A percentile compares a stretch with the other conserved stretches of the same genome.
phyloP scores from a whole-genome alignment of 1,140 invertebrate genomes.

The Pogonomyrmex californicus region DNA sequence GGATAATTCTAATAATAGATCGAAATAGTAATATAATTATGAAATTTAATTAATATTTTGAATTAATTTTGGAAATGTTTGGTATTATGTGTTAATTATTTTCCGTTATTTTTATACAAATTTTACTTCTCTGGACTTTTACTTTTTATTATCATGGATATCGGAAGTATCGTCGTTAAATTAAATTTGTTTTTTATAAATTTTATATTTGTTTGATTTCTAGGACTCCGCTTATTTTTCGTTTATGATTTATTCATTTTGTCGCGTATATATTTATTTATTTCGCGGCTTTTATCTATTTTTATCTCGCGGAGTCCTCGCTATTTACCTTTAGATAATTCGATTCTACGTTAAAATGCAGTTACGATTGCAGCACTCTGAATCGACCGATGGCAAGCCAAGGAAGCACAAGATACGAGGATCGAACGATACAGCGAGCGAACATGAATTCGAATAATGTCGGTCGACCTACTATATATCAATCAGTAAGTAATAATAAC shows the following conservation, averaged over 20 bases:
- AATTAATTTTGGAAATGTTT: constrained; percentile 8
- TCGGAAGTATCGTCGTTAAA: constrained; percentile 16
- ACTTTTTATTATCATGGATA: neutral
- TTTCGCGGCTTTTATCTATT: neutral
- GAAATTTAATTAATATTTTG: neutral
- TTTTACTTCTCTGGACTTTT: neutral
- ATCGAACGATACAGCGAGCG: constrained; percentile 94
- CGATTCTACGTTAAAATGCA: constrained; percentile 79
- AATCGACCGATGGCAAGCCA: constrained; percentile 98
- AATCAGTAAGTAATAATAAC: constrained; percentile 84
- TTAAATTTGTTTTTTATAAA: neutral
- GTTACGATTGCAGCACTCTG: constrained; percentile 92
- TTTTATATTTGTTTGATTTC: constrained; percentile 59
- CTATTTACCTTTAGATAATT: constrained; percentile 2
- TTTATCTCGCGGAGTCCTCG: constrained; percentile 79
- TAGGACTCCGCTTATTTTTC: constrained; percentile 73
- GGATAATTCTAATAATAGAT: constrained; percentile 10
- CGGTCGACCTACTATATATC: constrained; percentile 83
- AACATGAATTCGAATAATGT: constrained; percentile 88
- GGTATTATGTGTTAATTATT: neutral
- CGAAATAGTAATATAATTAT: neutral
- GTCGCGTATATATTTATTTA: neutral
- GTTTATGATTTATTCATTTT: constrained; percentile 49
- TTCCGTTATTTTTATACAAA: neutral
- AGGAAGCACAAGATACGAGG: constrained; percentile 96